Evolutionary conservation across 2,888 invertebrate species (phyloP), one percentile per base, ranked within the genome.

Genomic region (Drosophila hamatofila): DNA sequence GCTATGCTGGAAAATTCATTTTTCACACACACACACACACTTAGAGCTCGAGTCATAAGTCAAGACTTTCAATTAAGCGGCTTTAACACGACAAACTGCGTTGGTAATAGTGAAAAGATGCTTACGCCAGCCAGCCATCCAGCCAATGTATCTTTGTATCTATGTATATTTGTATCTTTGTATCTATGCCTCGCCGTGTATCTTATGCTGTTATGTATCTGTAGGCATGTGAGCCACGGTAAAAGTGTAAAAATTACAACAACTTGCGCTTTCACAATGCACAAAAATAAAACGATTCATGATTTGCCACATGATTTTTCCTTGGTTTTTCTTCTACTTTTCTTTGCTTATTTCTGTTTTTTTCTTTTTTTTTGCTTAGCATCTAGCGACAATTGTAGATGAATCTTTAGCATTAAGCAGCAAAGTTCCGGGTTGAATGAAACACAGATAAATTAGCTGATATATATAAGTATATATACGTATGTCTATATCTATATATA

Each of bases 1-100:
- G 23, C 55, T 37, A 62, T 59, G 52, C 72, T 80, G 76, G 68
- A 71, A 79, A 84, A 78, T 42, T 52, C 42, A 59, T 73, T 81
- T 82, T 63, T 67, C 85, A 78, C 63, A 58, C 64, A 65, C 37
- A 56, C 35, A 48, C 54, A 37, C 30, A 56, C 16, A 42, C 41
- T 48, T 35, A 62, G 54, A 57, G 60, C 60, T 69, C 63, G 51
- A 85, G 85, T 85, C 85, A 85, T 85, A 85, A 88, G 85, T 88
- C 87, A 84, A 88, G 88, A 85, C 83, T 86, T 85, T 85, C 85
- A 85, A 85, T 85, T 88, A 85, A 86, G 88, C 88, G 73, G 88
- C 88, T 88, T 80, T 75, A 83, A 77, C 42, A 51, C 78, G 78
- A 63, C 68, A 59, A 83, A 60, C 68, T 65, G 27, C 64, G 73